Evolutionary conservation across 2,113 vertebrate species (phyloP).

Genomic region (Cacatua alba): DNA sequence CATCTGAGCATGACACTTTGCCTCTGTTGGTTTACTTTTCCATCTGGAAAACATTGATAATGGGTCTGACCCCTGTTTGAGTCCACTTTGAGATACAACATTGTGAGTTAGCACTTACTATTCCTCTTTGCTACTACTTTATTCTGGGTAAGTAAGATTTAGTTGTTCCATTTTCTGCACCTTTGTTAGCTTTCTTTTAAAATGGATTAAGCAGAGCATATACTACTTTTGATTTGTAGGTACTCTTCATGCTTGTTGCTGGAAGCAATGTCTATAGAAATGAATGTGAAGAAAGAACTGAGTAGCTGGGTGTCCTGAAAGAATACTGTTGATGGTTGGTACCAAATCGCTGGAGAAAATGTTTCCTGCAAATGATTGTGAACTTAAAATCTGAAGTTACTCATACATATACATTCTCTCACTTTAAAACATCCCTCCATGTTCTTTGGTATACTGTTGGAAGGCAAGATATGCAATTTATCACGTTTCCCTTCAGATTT

Average conservation of each 20-base stretch:
- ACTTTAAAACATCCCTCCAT: not conserved
- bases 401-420: not conserved
- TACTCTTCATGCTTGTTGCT: not conserved
- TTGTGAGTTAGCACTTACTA: not conserved
- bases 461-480: not conserved
- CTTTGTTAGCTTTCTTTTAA: not conserved
- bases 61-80: not conserved
- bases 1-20: accelerated
- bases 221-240: not conserved
- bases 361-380: not conserved
- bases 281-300: not conserved
- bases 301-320: not conserved
- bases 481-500: not conserved
- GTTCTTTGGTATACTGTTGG: not conserved
- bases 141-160: not conserved
- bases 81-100: not conserved
- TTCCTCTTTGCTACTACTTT: not conserved
- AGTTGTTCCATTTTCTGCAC: not conserved
- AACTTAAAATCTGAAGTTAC: not conserved
- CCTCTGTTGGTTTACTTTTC: not conserved
- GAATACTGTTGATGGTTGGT: not conserved
- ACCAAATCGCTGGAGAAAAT: not conserved
- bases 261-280: not conserved
- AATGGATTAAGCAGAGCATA: not conserved
- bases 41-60: not conserved